Evolutionary conservation across 2,888 invertebrate genomes (phyloP), one percentile per base, ranked within the genome.

Genomic region (Acleris cristana): DNA sequence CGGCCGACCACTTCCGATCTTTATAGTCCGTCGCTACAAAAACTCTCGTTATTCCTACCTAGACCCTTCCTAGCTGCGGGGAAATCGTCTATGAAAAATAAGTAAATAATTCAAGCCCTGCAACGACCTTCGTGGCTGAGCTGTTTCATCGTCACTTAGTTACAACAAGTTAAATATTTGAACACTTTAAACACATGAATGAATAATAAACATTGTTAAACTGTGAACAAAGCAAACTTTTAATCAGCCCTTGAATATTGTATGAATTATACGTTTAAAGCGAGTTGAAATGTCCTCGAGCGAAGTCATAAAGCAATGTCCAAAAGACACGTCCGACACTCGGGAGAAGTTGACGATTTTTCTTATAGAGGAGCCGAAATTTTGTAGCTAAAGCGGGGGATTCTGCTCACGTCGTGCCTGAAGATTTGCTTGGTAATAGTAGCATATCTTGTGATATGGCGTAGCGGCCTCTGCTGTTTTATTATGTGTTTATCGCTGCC

Each of bases 401-500:
- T 73, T 72, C 77, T 59, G 56, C 72, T 70, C 73, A 75, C 77
- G 77, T 76, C 61, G 26, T 18, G 48, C 26, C 48, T n/a, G 53
- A 40, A 58, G 62, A 67, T 67, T 67, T 67, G 62, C 67, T 63
- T 71, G 71, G 75, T 72, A 75, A 75, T 69, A 72, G 71, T 58
- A 70, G 71, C 74, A 73, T 74, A 73, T 73, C 79, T 75, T 77
- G 72, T 63, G 72, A 72, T 72, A 57, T 56, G 70, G 65, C 64
- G 55, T 62, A 23, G 58, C 54, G 70, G 54, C 65, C 30, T 64
- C 64, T 72, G 65, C 72, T 72, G 72, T 76, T 76, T 87, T 86
- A 88, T 84, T 79, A 83, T 79, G 85, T 88, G 89, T 88, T 88
- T 87, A 88, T 83, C 79, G 82, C 78, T 71, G 74, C 76, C 80